phyloP scores from a whole-genome alignment of 2,888 invertebrate species.

The Sialis lutaria region DNA sequence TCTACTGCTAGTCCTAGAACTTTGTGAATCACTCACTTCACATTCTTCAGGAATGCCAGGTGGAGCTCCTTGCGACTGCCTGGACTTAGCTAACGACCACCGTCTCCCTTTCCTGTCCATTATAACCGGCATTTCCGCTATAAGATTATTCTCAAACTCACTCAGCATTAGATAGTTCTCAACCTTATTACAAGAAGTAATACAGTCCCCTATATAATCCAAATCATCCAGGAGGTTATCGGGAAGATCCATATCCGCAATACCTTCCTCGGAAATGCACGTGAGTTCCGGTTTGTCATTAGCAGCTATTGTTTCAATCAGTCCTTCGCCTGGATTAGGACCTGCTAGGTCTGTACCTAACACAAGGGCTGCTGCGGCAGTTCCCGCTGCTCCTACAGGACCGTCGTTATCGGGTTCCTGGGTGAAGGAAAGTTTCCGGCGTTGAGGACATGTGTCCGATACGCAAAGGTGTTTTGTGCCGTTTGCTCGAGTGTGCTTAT shows the following conservation, averaged over 20 bases:
- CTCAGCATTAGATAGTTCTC: conserved; percentile 75
- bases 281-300: conserved; percentile 56
- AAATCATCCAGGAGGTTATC: conserved; percentile 63
- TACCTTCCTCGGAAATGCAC: conserved; percentile 72
- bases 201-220: conserved; percentile 66
- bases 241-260: conserved; percentile 66
- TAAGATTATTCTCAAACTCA: conserved; percentile 71
- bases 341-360: conserved; percentile 32
- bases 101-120: conserved; percentile 52
- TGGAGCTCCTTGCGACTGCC: conserved; percentile 8
- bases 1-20: conserved; percentile 33
- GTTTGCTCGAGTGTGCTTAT: conserved; percentile 47
- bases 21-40: conserved; percentile 23
- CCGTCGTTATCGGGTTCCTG: conserved; percentile 38
- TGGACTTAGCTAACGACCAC: conserved; percentile 48
- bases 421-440: conserved; percentile 35
- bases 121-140: conserved; percentile 58
- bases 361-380: conserved; percentile 34
- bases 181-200: conserved; percentile 72
- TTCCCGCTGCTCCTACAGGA: conserved; percentile 29
- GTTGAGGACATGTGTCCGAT: conserved; percentile 35
- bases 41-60: conserved; percentile 8
- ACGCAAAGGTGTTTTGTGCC: conserved; percentile 37
- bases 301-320: conserved; percentile 28
- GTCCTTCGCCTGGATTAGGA: conserved; percentile 24